Base-by-base conservation (phyloP, 37 sponge, comb jelly and placozoan species). In the Dysidea cf. avara region DNA sequence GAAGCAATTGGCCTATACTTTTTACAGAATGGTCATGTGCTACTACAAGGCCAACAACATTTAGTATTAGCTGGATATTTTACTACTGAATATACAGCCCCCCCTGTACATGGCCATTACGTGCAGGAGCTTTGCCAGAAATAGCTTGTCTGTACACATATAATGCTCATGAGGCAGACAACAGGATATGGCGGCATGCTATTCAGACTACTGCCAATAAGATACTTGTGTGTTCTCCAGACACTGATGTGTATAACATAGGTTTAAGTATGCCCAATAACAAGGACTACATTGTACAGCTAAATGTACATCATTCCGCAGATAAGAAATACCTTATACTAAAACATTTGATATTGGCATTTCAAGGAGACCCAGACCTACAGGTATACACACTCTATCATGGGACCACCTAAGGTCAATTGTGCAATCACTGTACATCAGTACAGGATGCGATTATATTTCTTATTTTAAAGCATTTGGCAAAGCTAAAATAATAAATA, bases 371-470 rank as follows among this genome's bases (percentile, higher is more conserved):
- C n/a, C n/a, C n/a, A n/a, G n/a, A n/a, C n/a, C n/a, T n/a, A n/a
- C n/a, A n/a, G n/a, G n/a, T n/a, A n/a, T n/a, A n/a, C n/a, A n/a
- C n/a, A n/a, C n/a, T n/a, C n/a, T n/a, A n/a, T n/a, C n/a, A n/a
- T n/a, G n/a, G n/a, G n/a, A n/a, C n/a, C n/a, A n/a, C n/a, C n/a
- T n/a, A n/a, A n/a, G n/a, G 18, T 56, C 39, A 53, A 66, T 35
- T 2, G 2, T 76, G 2, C 77, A 76, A 36, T 20, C 77, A 6
- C 2, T 65, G 3, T 75, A 48, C 21, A 36, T 75, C 7, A 49
- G 56, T 21, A 76, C 56, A 29, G 77, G 77, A 0, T 65, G 77
- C 65, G 77, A 76, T n/a, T 76, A n/a, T n/a, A n/a, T n/a, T n/a
- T n/a, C n/a, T n/a, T n/a, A n/a, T n/a, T n/a, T n/a, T n/a, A n/a